Evolutionary conservation across 2,113 vertebrate species (phyloP).

Genomic region (Scomber colias): DNA sequence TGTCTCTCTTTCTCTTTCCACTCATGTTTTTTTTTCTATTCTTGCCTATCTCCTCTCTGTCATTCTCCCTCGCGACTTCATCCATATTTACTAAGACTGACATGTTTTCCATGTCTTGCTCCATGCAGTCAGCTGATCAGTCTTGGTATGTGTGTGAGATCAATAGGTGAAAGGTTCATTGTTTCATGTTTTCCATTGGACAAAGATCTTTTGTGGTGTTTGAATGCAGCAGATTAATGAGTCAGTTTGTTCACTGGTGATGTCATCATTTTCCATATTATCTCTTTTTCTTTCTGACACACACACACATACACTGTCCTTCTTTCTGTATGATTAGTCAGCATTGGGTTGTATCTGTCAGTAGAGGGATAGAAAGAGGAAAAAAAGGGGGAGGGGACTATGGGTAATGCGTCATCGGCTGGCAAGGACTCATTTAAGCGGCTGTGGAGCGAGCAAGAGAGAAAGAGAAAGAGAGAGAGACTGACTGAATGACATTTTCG

Average conservation of each 20-base stretch:
- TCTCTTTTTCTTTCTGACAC: conserved; percentile 24
- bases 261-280: conserved; percentile 83
- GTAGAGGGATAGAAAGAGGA: background rate
- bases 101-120: conserved; percentile 30
- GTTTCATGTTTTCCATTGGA: conserved; percentile 47
- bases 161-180: conserved; percentile 19
- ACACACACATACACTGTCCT: background rate
- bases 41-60: background rate
- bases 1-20: conserved; percentile 10
- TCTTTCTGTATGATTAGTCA: conserved; percentile 72
- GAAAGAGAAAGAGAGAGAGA: conserved; percentile 36
- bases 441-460: conserved; percentile 28
- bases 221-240: conserved; percentile 23
- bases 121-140: conserved; percentile 9
- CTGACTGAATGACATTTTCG: conserved; percentile 53
- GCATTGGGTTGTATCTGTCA: conserved; percentile 42
- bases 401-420: conserved; percentile 71
- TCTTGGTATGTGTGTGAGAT: conserved; percentile 12
- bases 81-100: conserved; percentile 5
- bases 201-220: conserved; percentile 22
- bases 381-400: conserved; percentile 52
- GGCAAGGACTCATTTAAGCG: conserved; percentile 69
- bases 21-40: conserved; percentile 1
- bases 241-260: conserved; percentile 69
- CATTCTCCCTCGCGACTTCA: conserved; percentile 3